Evolutionary conservation across 2,888 invertebrate species (phyloP).

Genomic region (Pardosa pseudoannulata): DNA sequence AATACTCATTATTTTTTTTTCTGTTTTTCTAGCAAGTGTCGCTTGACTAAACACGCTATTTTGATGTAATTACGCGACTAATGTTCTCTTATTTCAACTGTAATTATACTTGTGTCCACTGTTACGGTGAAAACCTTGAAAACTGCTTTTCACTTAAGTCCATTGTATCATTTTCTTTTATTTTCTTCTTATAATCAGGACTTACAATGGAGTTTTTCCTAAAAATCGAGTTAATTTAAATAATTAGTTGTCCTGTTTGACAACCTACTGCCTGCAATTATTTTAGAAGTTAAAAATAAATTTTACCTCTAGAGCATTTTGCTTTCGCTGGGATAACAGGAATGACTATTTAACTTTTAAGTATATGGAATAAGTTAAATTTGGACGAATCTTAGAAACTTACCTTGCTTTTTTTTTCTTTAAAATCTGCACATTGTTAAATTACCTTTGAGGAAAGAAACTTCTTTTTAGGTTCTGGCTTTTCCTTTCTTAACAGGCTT

Average conservation of each 20-base stretch:
- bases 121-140: slow-evolving; percentile 42
- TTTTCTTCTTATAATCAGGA: not conserved
- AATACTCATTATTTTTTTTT: slow-evolving; percentile 27
- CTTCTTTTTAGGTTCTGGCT: no score
- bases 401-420: no score
- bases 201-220: slow-evolving; percentile 6
- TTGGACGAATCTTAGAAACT: no score
- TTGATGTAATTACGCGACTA: slow-evolving; percentile 51
- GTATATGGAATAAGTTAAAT: no score
- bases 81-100: slow-evolving; percentile 45
- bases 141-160: slow-evolving; percentile 15
- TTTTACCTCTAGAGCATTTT: no score
- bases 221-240: slow-evolving; percentile 13
- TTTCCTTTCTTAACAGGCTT: no score
- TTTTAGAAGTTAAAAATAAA: not conserved
- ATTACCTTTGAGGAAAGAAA: no score
- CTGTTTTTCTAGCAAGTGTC: slow-evolving; percentile 34
- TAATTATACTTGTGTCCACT: slow-evolving; percentile 33
- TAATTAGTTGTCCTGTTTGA: not conserved
- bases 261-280: not conserved
- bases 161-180: not conserved
- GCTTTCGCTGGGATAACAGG: no score
- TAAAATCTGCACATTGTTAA: no score
- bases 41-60: slow-evolving; percentile 62
- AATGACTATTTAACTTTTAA: no score